Evolutionary conservation across 2,888 invertebrate species (phyloP), one percentile per base, ranked within the genome.

Genomic region (Chrysolina oricalcia): DNA sequence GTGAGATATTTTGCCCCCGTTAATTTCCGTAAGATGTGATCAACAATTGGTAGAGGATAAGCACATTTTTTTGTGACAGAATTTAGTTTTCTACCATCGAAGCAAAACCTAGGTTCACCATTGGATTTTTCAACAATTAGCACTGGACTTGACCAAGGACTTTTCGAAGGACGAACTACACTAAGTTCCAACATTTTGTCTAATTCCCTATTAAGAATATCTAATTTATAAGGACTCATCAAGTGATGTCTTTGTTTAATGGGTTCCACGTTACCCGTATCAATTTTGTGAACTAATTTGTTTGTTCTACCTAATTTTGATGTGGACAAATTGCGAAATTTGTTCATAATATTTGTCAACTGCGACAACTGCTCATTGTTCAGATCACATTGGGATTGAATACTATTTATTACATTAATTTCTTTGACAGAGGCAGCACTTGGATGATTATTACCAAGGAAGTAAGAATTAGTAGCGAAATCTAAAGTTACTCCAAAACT

Each of bases 61-160:
- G 82, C 78, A 73, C 81, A 80, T n/a, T 35, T 76, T 21, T 69
- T 78, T 4, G 83, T 82, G 8, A 81, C 62, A 0, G 76, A 74
- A 59, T 83, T 85, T 1, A 84, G 69, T 56, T 77, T 77, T 21
- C 83, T 59, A 11, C 80, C 81, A 71, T 84, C 81, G 62, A 82
- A 82, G 70, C 81, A 79, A 63, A 83, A 79, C 4, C 81, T 62
- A 10, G 43, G 27, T 40, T 35, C 21, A 15, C 65, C 65, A 15
- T 65, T 21, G n/a, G 35, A 21, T 41, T 65, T 65, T 41, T 65
- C 65, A 11, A 65, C 15, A 21, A 71, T 69, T 1, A 84, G 53
- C 11, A 83, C 80, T 1, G 83, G 82, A 10, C 79, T 81, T 43
- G 77, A 70, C 82, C 83, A 83, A 3, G 80, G 79, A 35, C 79